Evolutionary conservation across 2,113 vertebrate genomes (phyloP).

Genomic region (Triplophysa tibetana): DNA sequence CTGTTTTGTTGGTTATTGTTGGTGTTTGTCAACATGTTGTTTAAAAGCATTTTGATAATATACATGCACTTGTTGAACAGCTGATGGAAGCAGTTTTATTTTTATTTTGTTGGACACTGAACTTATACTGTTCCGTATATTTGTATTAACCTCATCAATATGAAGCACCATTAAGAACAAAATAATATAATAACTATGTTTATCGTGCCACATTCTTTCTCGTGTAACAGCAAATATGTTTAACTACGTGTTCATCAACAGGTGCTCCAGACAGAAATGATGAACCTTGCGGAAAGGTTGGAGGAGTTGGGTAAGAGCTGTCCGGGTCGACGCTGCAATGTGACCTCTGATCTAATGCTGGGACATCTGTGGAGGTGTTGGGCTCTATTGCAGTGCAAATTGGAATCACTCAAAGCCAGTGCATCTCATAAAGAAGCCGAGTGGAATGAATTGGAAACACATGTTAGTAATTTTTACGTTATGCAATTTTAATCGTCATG

Average conservation of each 20-base stretch:
- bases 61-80: background rate
- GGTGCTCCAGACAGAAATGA: constrained; percentile 66
- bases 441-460: constrained; percentile 82
- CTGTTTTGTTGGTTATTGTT: too few species aligned
- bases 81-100: background rate
- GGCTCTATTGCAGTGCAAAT: constrained; percentile 70
- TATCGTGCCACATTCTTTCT: background rate
- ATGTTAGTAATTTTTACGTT: constrained; percentile 72
- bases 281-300: constrained; percentile 49
- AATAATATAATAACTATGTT: background rate
- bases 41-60: background rate
- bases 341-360: constrained; percentile 57
- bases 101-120: too few species aligned
- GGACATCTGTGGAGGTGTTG: constrained; percentile 79
- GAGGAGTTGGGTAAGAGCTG: constrained; percentile 64
- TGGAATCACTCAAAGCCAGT: constrained; percentile 73
- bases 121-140: too few species aligned
- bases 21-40: too few species aligned
- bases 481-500: too few species aligned
- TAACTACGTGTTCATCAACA: constrained; percentile 40
- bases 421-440: constrained; percentile 78
- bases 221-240: background rate
- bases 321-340: constrained; percentile 60
- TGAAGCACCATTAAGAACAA: too few species aligned
- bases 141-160: too few species aligned